These are phyloP conservation scores for Orthosia incerta DNA, from an alignment of 2,888 invertebrate species.

Conservation along the genomic window DNA sequence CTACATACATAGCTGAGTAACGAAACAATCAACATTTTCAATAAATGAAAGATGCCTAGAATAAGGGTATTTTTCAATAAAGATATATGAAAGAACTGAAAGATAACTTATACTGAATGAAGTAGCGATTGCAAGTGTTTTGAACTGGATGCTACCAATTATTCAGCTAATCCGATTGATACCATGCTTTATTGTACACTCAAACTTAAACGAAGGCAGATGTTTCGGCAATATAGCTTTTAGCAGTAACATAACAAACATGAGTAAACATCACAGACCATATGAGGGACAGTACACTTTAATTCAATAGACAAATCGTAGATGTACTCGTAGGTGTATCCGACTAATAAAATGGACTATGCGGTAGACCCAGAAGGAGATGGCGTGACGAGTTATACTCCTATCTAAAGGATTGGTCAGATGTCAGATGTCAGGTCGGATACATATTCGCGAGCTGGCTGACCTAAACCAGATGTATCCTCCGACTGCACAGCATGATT, in stretches of 20 bases:
- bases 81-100: background rate
- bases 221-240: background rate
- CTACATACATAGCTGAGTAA: background rate
- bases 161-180: background rate
- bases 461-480: too few species aligned
- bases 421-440: too few species aligned
- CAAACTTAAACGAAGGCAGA: background rate
- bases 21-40: conserved; percentile 16
- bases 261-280: too few species aligned
- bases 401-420: too few species aligned
- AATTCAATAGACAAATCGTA: too few species aligned
- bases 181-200: background rate
- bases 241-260: background rate
- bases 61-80: conserved; percentile 1
- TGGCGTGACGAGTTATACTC: too few species aligned
- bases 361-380: too few species aligned
- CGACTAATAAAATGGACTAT: too few species aligned
- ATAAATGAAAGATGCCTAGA: conserved; percentile 5
- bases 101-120: conserved; percentile 19
- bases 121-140: background rate
- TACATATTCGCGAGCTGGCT: too few species aligned
- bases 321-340: too few species aligned
- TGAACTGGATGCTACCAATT: background rate
- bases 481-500: too few species aligned
- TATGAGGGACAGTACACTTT: too few species aligned